Percentiles rank a stretch among this genome's conserved stretches.
phyloP scores from a whole-genome alignment of 2,113 vertebrate species.

The Otocyon megalotis region DNA sequence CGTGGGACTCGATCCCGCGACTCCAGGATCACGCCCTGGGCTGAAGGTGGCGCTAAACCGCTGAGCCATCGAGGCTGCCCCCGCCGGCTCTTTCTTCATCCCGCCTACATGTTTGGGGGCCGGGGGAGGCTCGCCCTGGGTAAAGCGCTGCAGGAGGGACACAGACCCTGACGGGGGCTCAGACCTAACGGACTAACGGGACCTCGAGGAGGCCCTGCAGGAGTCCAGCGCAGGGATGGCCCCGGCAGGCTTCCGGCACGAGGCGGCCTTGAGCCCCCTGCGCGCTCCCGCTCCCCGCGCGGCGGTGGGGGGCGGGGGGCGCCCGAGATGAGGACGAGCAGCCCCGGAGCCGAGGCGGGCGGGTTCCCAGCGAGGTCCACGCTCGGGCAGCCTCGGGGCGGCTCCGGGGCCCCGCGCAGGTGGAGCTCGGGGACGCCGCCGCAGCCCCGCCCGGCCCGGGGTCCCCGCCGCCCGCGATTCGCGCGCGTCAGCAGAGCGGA shows the following conservation, averaged over 20 bases:
- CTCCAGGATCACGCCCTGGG: too few species aligned
- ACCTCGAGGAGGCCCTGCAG: background rate
- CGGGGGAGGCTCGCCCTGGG: too few species aligned
- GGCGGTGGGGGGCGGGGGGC: rapidly evolving
- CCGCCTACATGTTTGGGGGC: background rate
- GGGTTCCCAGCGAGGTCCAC: background rate
- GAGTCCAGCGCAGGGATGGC: background rate
- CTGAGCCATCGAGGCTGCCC: too few species aligned
- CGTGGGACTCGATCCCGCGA: too few species aligned
- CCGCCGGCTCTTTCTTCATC: background rate
- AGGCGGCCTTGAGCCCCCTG: background rate
- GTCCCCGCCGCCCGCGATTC: background rate
- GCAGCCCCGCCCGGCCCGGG: background rate
- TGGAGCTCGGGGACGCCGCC: background rate
- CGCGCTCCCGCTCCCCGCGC: background rate
- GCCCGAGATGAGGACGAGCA: background rate
- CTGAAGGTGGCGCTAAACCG: too few species aligned
- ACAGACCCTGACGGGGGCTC: background rate
- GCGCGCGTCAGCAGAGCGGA: conserved; percentile 50
- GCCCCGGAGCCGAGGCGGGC: background rate
- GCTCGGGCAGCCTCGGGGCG: background rate
- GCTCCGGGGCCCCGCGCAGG: background rate
- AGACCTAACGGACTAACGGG: background rate
- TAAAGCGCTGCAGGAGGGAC: background rate
- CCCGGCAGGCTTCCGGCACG: background rate